These are phyloP conservation scores for Automeris io DNA, from an alignment of 2,888 invertebrate genomes.

Conservation along the genomic window DNA sequence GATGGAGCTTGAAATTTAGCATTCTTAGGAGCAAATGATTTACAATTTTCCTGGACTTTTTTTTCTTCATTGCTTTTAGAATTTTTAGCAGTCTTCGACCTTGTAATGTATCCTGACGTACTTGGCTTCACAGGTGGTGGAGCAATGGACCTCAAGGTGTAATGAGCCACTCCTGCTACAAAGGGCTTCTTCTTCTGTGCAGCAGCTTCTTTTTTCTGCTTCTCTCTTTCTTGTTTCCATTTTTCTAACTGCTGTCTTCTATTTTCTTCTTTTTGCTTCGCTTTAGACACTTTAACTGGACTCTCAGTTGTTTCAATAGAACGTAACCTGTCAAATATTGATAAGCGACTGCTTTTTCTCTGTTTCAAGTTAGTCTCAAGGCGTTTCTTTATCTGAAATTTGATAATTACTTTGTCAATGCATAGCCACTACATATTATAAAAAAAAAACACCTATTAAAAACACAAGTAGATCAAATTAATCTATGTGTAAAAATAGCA, in stretches of 20 bases:
- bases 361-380: constrained; percentile 37
- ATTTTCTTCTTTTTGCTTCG: constrained; percentile 36
- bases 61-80: constrained; percentile 15
- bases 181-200: constrained; percentile 59
- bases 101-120: constrained; percentile 51
- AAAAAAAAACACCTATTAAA: too few relatives aligned
- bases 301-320: constrained; percentile 36
- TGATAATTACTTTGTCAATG: constrained; percentile 12
- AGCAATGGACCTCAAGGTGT: constrained; percentile 41
- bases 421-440: too few relatives aligned
- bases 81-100: constrained; percentile 41
- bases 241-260: constrained; percentile 51
- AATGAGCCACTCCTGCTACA: constrained; percentile 41
- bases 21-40: constrained; percentile 74
- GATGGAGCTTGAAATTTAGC: constrained; percentile 70
- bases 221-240: constrained; percentile 64
- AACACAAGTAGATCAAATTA: too few relatives aligned
- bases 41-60: constrained; percentile 12
- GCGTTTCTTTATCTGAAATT: constrained; percentile 49
- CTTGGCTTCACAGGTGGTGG: constrained; percentile 49
- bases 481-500: too few relatives aligned
- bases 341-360: constrained; percentile 43
- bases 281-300: constrained; percentile 27
- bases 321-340: constrained; percentile 47
- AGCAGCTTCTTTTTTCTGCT: constrained; percentile 44